These are phyloP conservation scores for Cairina moschata DNA, from an alignment of 2,113 vertebrate genomes.

Conservation along the genomic window DNA sequence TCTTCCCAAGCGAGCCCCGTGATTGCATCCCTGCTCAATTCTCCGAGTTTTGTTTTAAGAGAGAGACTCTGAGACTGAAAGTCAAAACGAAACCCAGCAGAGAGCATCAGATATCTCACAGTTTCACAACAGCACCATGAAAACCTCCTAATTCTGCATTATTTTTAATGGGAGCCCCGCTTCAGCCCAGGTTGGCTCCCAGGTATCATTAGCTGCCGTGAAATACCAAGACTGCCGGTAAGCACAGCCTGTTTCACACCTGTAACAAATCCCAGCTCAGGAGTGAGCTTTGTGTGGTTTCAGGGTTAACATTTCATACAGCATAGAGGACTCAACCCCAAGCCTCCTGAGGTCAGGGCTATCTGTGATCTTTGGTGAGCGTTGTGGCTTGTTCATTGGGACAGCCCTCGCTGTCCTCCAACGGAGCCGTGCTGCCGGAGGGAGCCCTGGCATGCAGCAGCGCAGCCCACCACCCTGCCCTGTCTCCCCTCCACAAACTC, in stretches of 20 bases:
- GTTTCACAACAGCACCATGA: not conserved
- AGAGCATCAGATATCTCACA: not conserved
- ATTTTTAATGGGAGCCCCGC: not conserved
- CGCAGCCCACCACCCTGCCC: fast-evolving
- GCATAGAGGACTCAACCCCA: not conserved
- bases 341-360: not conserved
- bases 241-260: not conserved
- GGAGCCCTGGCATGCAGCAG: fast-evolving
- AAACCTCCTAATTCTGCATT: not conserved
- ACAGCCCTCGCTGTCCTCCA: not conserved
- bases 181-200: not conserved
- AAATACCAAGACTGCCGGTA: not conserved
- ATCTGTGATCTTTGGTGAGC: not conserved
- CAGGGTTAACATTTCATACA: not conserved
- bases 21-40: not conserved
- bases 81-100: not conserved
- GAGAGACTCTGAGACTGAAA: slow-evolving; percentile 11
- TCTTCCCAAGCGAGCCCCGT: not conserved
- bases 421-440: fast-evolving
- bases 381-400: not conserved
- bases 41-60: not conserved
- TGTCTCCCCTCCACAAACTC: fast-evolving
- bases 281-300: not conserved
- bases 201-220: not conserved
- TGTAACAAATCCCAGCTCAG: not conserved